phyloP scores from a whole-genome alignment of 2,888 invertebrate species.

The Temnothorax rugatulus region DNA sequence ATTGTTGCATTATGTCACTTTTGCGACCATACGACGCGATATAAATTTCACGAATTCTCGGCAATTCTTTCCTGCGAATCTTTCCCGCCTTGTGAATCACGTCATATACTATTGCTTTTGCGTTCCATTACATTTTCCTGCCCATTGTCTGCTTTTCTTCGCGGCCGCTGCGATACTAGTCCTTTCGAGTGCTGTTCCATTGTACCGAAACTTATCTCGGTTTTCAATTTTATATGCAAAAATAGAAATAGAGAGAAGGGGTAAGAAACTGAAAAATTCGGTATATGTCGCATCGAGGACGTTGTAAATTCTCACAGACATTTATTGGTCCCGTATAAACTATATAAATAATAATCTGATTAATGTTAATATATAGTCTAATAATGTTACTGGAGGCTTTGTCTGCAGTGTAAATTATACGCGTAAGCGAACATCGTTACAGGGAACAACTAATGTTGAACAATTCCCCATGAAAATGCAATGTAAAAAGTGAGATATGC shows the following conservation, averaged over 20 bases:
- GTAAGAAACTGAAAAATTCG: background rate
- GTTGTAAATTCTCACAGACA: background rate
- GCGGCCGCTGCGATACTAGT: background rate
- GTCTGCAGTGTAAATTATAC: constrained; percentile 11
- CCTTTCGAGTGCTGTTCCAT: background rate
- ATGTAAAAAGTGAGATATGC: constrained; percentile 34
- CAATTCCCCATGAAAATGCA: constrained; percentile 5
- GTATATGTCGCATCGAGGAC: background rate
- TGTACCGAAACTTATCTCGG: constrained; percentile 20
- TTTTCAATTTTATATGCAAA: constrained; percentile 32
- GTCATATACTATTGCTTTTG: constrained; percentile 15
- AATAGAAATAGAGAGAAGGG: background rate
- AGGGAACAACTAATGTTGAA: background rate
- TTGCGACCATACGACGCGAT: background rate
- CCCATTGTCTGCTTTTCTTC: constrained; percentile 25
- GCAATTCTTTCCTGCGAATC: constrained; percentile 11
- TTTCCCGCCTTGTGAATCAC: background rate
- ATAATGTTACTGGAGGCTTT: background rate
- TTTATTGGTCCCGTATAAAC: background rate
- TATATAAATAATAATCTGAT: background rate
- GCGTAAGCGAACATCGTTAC: constrained; percentile 3
- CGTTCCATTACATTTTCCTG: constrained; percentile 29
- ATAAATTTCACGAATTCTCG: constrained; percentile 30
- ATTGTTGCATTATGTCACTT: constrained; percentile 50
- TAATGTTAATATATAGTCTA: constrained; percentile 12